Evolutionary conservation across 2,797 vertebrate genomes (phyloP).

Genomic region (Sebastes dallii): DNA sequence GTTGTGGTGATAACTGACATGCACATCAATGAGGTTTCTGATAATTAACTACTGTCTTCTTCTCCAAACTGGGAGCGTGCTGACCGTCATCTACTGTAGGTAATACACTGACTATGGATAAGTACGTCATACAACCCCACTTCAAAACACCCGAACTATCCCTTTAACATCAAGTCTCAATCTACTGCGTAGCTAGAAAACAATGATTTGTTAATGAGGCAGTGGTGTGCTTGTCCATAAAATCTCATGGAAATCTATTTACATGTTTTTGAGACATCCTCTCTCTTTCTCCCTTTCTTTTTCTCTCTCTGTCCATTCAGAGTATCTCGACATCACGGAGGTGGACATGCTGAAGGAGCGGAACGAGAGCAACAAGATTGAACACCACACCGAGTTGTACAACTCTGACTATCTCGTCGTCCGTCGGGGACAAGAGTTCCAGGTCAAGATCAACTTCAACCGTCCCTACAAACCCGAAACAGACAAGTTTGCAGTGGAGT

Average conservation of each 20-base stretch:
- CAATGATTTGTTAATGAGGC: neutral
- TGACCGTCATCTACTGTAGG: too few relatives aligned
- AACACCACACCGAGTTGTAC: slow-evolving; percentile 87
- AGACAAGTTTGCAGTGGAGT: slow-evolving; percentile 91
- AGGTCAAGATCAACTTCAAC: slow-evolving; percentile 86
- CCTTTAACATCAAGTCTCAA: neutral
- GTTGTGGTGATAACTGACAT: neutral
- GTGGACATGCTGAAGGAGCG: slow-evolving; percentile 83
- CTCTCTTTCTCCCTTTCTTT: neutral
- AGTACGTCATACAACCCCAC: too few relatives aligned
- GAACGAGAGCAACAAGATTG: slow-evolving; percentile 83
- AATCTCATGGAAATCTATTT: neutral
- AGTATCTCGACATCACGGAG: slow-evolving; percentile 82
- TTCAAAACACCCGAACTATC: too few relatives aligned
- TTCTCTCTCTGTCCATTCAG: slow-evolving; percentile 65
- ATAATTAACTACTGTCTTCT: neutral
- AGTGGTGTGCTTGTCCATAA: neutral
- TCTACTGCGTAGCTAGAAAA: neutral
- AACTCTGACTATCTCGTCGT: slow-evolving; percentile 84
- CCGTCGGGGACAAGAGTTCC: slow-evolving; percentile 91
- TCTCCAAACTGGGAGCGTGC: too few relatives aligned
- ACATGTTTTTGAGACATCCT: neutral
- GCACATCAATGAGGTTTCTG: neutral
- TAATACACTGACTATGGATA: too few relatives aligned
- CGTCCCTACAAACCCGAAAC: slow-evolving; percentile 83